Base-by-base conservation (phyloP, 2,113 vertebrate species). In the Apteryx owenii region DNA sequence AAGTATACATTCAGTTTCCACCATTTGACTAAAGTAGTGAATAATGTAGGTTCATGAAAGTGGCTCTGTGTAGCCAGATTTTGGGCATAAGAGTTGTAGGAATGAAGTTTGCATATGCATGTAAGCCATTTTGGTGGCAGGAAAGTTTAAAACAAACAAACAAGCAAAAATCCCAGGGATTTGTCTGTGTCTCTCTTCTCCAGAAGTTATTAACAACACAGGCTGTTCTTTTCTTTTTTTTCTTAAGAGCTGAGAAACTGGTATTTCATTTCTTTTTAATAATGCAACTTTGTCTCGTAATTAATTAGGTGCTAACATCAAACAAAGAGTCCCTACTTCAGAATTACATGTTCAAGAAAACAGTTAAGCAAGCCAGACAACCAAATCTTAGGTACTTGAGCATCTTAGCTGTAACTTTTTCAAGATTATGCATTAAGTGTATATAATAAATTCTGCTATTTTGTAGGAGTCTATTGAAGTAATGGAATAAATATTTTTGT, bases 301-400 rank as follows among this genome's bases (percentile, higher is more conserved):
- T 93, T 95, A 66, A 73, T 95, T 95, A 92, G 25, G 48, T 72
- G 48, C 83, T 82, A 53, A 51, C 83, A 79, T 53, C 1, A 36
- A 90, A 36, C 81, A 44, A 44, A 28, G 46, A 91, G 75, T 88
- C 68, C 79, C 92, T 58, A 29, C 73, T 94, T 82, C 64, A 75
- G 75, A 93, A 85, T 80, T 90, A 71, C 53, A n/a, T 91, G 31
- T 70, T 95, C 53, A 70, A 85, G 85, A 61, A 91, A 96, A 77
- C 85, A 62, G 53, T 88, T 91, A 83, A 38, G 36, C 36, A 38
- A 38, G 36, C 36, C 36, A 38, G 36, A 38, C 36, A 38, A 38
- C 36, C 36, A 38, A 38, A 38, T 38, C 36, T 95, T 80, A 93
- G 71, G 38, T 88, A 58, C 94, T 97, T 81, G 87, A 95, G n/a